phyloP scores from a whole-genome alignment of 2,113 vertebrate genomes.

The Albula goreensis region DNA sequence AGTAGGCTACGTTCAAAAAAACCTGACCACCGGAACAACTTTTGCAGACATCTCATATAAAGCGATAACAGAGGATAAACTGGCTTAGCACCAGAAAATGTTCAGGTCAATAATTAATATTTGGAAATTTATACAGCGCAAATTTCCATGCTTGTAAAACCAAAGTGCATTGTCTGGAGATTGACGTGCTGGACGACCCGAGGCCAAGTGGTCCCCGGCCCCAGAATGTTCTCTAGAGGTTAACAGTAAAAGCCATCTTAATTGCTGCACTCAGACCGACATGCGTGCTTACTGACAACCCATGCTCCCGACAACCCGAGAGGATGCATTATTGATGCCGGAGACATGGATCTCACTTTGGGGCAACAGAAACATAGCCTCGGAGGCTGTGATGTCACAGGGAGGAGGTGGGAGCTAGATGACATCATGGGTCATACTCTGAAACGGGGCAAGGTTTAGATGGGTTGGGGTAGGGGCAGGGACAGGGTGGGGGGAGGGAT shows the following conservation, averaged over 20 bases:
- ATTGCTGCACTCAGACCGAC: slow-evolving; percentile 50
- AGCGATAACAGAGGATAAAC: background rate
- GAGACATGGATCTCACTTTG: slow-evolving; percentile 52
- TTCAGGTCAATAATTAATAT: background rate
- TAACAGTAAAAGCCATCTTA: slow-evolving; percentile 43
- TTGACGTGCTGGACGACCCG: background rate
- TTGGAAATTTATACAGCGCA: background rate
- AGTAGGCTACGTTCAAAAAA: background rate
- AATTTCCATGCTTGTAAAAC: background rate
- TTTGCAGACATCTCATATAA: background rate
- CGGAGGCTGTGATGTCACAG: slow-evolving; percentile 44
- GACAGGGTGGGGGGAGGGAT: slow-evolving; percentile 18
- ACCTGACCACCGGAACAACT: background rate
- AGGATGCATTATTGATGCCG: slow-evolving; percentile 56
- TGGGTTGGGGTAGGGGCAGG: slow-evolving; percentile 36
- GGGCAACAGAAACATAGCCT: slow-evolving; percentile 49
- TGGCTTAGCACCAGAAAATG: background rate
- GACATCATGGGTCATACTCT: background rate
- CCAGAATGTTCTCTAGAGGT: background rate
- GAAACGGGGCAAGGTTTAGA: background rate
- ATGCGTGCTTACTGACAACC: slow-evolving; percentile 47
- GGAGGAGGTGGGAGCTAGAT: slow-evolving; percentile 28
- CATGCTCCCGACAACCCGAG: slow-evolving; percentile 44
- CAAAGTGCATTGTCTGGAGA: background rate
- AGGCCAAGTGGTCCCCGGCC: background rate